Evolutionary conservation across 2,113 vertebrate species (phyloP).

Genomic region (Onychostruthus taczanowskii): DNA sequence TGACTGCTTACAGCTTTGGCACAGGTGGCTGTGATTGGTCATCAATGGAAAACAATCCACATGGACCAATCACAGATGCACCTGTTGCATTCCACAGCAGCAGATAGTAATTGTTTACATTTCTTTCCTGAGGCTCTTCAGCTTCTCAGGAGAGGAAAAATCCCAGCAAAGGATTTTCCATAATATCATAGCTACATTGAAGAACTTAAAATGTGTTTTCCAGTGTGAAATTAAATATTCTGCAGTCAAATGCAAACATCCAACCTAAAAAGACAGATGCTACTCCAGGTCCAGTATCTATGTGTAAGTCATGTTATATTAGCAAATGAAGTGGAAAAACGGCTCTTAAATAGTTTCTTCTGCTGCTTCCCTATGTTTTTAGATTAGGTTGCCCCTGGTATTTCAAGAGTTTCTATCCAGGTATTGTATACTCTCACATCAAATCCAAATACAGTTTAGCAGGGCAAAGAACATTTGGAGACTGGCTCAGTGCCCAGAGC

Average conservation of each 20-base stretch:
- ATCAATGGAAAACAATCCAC: too few relatives aligned
- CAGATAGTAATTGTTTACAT: too few relatives aligned
- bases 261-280: background rate
- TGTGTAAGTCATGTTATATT: background rate
- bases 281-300: background rate
- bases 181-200: too few relatives aligned
- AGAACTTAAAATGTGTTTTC: background rate
- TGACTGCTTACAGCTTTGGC: too few relatives aligned
- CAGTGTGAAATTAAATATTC: background rate
- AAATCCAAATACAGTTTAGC: slow-evolving; percentile 22
- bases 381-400: background rate
- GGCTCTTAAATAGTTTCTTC: background rate
- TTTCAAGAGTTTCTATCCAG: slow-evolving; percentile 1
- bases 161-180: too few relatives aligned
- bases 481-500: slow-evolving; percentile 24
- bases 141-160: too few relatives aligned
- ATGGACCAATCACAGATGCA: too few relatives aligned
- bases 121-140: too few relatives aligned
- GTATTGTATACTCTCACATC: background rate
- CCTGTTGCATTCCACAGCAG: too few relatives aligned
- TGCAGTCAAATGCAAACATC: background rate
- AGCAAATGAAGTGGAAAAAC: background rate
- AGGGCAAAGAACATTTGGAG: background rate
- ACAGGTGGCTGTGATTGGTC: too few relatives aligned
- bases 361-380: background rate